phyloP scores from a whole-genome alignment of 2,888 invertebrate genomes.

The Microctonus brassicae region DNA sequence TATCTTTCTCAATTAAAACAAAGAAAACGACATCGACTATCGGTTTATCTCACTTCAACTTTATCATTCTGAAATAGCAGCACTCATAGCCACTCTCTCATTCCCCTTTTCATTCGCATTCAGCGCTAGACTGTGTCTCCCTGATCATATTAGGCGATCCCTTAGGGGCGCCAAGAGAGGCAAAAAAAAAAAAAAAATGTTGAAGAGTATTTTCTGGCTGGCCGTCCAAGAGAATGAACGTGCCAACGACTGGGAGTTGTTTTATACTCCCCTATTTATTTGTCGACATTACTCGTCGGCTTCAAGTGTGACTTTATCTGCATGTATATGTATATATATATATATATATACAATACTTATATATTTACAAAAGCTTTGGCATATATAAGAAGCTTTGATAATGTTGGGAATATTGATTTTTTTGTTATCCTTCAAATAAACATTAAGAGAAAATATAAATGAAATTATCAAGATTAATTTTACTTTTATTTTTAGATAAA shows the following conservation, averaged over 20 bases:
- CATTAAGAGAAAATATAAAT: not conserved
- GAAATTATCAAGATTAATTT: too few relatives aligned
- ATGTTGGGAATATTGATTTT: not conserved
- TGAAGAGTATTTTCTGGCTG: conserved; percentile 26
- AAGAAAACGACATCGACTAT: not conserved
- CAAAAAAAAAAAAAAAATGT: conserved; percentile 23
- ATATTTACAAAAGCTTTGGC: not conserved
- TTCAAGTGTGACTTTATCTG: conserved; percentile 2
- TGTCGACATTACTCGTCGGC: not conserved
- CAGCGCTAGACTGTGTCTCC: conserved; percentile 16
- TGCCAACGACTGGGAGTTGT: conserved; percentile 24
- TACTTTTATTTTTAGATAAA: too few relatives aligned
- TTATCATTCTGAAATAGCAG: not conserved
- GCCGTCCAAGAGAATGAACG: conserved; percentile 23
- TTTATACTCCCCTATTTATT: conserved; percentile 12
- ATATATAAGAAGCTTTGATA: not conserved
- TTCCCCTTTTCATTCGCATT: conserved; percentile 14
- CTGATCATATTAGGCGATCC: conserved; percentile 45
- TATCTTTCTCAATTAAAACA: not conserved
- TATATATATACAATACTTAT: not conserved
- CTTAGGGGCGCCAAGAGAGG: conserved; percentile 34
- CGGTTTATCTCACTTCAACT: not conserved
- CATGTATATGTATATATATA: not conserved
- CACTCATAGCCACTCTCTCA: not conserved
- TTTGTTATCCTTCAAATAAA: not conserved